Evolutionary conservation across 2,113 vertebrate genomes (phyloP), one percentile per base, ranked within the genome.

Genomic region (Turdus rufiventris): DNA sequence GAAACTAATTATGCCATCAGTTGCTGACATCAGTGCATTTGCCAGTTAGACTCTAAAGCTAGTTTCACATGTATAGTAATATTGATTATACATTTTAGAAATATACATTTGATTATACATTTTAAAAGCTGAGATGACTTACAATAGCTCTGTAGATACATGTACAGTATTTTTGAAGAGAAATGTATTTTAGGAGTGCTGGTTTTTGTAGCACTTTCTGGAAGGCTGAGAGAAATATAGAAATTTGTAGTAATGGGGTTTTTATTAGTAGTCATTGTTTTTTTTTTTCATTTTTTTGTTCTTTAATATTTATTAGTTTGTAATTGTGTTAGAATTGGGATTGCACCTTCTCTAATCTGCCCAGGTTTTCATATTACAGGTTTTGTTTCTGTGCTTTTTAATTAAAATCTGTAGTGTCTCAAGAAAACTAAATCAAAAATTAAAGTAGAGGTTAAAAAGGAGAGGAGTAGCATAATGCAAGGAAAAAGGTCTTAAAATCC

Each of bases 1-100:
- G 77, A 93, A 96, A 83, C 87, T 94, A 91, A 96, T 96, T 96
- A 96, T 91, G 67, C 78, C 74, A 61, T 86, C 84, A 73, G 63
- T 80, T 89, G 88, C 91, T 96, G 94, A 94, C 91, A 93, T 91
- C 74, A 79, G 62, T 93, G 45, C 2, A 5, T 88, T 95, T 96
- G 54, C 85, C 36, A 66, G 65, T 91, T 88, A 91, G 84, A 56
- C 42, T 92, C 61, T 83, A 82, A 91, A 77, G 42, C 24, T 43
- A 36, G 54, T 82, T 95, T 91, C 73, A 78, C 13, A 12, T 93
- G 21, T 82, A 21, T 85, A 38, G 58, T 83, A 58, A 62, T 94
- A 91, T 50, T 74, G 79, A 86, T 94, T 90, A 34, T 77, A 36
- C 48, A 56, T 85, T 91, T 88, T 36, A n/a, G 86, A 90, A 94